Percentiles rank a stretch among this genome's conserved stretches.
Evolutionary conservation across 2,113 vertebrate species (phyloP).

Genomic region (Prionailurus bengalensis): DNA sequence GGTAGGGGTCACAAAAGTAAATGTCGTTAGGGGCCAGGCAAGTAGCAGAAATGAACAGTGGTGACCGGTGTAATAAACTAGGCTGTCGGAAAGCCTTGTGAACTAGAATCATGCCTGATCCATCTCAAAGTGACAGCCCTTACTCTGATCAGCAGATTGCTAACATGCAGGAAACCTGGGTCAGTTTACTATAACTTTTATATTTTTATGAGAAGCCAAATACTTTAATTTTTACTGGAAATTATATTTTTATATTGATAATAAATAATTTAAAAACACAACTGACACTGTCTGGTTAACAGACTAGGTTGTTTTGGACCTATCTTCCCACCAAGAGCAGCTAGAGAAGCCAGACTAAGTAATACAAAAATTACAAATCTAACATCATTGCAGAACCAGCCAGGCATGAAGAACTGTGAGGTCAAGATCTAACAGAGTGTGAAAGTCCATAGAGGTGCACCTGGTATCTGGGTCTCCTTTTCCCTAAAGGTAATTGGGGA

Average conservation of each 20-base stretch:
- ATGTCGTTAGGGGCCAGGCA: neutral
- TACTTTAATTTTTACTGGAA: constrained; percentile 16
- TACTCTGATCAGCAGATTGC: neutral
- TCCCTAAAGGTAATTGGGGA: neutral
- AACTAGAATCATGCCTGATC: neutral
- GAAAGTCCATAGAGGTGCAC: neutral
- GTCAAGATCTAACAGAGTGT: neutral
- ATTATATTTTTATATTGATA: neutral
- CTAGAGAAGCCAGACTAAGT: neutral
- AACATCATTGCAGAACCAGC: neutral
- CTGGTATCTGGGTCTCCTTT: neutral
- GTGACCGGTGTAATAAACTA: neutral
- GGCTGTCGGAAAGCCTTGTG: neutral
- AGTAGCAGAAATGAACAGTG: constrained; percentile 8
- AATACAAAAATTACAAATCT: neutral
- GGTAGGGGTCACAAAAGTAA: neutral
- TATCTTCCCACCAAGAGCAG: neutral
- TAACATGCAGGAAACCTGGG: neutral
- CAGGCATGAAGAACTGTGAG: neutral
- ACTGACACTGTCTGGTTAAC: neutral
- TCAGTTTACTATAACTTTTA: neutral
- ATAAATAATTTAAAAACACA: neutral
- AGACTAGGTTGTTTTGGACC: neutral
- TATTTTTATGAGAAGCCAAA: constrained; percentile 9
- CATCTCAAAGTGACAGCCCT: neutral